Evolutionary conservation across 2,888 invertebrate genomes (phyloP).

Genomic region (Drosophila emarginata): DNA sequence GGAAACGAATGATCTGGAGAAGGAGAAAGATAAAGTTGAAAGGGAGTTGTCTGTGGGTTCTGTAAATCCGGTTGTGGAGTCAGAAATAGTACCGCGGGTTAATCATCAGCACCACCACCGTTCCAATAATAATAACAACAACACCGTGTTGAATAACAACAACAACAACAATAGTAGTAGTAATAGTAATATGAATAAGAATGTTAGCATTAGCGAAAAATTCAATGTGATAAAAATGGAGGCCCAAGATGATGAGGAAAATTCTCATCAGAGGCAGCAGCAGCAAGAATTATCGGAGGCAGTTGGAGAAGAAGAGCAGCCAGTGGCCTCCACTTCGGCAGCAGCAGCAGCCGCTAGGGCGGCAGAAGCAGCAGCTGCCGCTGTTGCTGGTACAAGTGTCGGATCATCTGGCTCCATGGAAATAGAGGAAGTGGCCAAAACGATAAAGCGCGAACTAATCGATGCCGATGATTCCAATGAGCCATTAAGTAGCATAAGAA

Average conservation of each 20-base stretch:
- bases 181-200: conserved; percentile 77
- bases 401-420: conserved; percentile 11
- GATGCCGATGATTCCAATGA: conserved; percentile 80
- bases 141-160: conserved; percentile 68
- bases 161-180: conserved; percentile 73
- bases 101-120: conserved; percentile 74
- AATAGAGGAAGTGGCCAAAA: conserved; percentile 60
- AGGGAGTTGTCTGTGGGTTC: conserved; percentile 34
- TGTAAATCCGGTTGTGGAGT: conserved; percentile 25
- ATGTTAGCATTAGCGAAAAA: conserved; percentile 81
- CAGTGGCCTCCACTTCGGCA: conserved; percentile 67
- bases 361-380: conserved; percentile 55
- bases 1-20: conserved; percentile 63
- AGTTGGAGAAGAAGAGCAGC: conserved; percentile 47
- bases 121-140: conserved; percentile 70
- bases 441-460: conserved; percentile 79
- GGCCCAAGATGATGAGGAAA: conserved; percentile 35
- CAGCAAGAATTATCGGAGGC: neutral
- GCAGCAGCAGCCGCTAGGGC: conserved; percentile 59
- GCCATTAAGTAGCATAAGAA: conserved; percentile 76
- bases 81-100: conserved; percentile 56
- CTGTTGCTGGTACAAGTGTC: conserved; percentile 40
- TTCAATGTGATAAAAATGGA: conserved; percentile 82
- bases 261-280: neutral
- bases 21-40: conserved; percentile 46